Base-by-base conservation (phyloP, 2,113 vertebrate species). In the Datnioides undecimradiatus region DNA sequence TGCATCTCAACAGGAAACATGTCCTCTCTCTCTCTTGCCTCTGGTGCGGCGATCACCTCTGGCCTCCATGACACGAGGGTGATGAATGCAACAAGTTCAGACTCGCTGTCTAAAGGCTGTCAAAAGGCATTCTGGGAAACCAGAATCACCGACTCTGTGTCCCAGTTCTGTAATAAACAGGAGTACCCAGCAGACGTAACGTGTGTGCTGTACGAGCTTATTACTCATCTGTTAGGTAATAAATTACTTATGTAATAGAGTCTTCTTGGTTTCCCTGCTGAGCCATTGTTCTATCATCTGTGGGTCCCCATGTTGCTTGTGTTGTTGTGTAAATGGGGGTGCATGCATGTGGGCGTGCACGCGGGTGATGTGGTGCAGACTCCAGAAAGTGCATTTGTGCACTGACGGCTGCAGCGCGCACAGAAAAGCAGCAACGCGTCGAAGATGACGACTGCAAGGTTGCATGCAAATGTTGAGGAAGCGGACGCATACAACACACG, bases 81-180 rank as follows among this genome's bases (percentile, higher is more conserved):
- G 67, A 80, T 38, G 52, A 66, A 66, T 33, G 45, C 67, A 84
- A 71, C 40, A 76, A 62, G 73, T 68, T 63, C 55, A 77, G 68
- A 81, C 55, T 63, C 1, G 54, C 14, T 27, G 62, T 57, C n/a
- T 55, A 17, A 60, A 14, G 36, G 52, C n/a, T 60, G 59, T 76
- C 59, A 73, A 40, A 59, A 62, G 29, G 12, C 52, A 55, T 67
- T 21, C 7, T 34, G 54, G 46, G 55, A 19, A 70, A 7, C 34
- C 31, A 54, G 43, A 45, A 59, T 59, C 76, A 45, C 13, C 59
- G 51, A 73, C 46, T 62, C 17, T 2, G 41, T 60, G 69, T 14
- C 69, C 43, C 43, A 48, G 21, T 60, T 73, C 31, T 60, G 2
- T 8, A 45, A 12, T 2, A 46, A 11, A 41, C 10, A n/a, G n/a